Evolutionary conservation across 1,140 invertebrate genomes (phyloP).

Genomic region (Sipha flava): DNA sequence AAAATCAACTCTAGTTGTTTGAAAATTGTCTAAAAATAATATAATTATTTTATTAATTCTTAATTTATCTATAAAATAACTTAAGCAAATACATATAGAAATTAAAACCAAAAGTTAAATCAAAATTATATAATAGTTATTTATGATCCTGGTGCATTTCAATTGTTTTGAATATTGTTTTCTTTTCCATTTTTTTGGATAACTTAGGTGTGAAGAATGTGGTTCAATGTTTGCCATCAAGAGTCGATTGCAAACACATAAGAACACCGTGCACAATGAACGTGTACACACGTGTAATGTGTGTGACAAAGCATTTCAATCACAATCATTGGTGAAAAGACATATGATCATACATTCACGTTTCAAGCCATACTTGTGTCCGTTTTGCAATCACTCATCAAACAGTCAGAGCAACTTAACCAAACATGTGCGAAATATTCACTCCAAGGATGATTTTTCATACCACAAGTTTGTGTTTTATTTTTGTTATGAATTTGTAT

Average conservation of each 20-base stretch:
- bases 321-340: not conserved
- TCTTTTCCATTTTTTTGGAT: not conserved
- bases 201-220: constrained; percentile 31
- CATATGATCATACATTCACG: constrained; percentile 8
- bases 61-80: too few species aligned
- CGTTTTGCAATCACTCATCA: not conserved
- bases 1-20: too few species aligned
- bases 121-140: too few species aligned
- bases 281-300: not conserved
- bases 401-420: constrained; percentile 21
- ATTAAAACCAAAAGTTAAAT: too few species aligned
- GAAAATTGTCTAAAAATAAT: too few species aligned
- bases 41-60: too few species aligned
- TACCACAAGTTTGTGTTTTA: constrained; percentile 18
- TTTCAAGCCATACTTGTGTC: constrained; percentile 12
- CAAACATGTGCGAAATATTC: constrained; percentile 25
- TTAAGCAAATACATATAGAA: too few species aligned
- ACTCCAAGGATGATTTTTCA: not conserved
- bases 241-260: not conserved
- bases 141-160: too few species aligned
- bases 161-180: not conserved
- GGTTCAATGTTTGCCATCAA: constrained; percentile 24
- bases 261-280: constrained; percentile 16
- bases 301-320: constrained; percentile 21
- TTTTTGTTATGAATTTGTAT: too few species aligned